A percentile compares a stretch with the other conserved stretches of the same genome.
Evolutionary conservation across 2,113 vertebrate genomes (phyloP).

Genomic region (Pimephales promelas): DNA sequence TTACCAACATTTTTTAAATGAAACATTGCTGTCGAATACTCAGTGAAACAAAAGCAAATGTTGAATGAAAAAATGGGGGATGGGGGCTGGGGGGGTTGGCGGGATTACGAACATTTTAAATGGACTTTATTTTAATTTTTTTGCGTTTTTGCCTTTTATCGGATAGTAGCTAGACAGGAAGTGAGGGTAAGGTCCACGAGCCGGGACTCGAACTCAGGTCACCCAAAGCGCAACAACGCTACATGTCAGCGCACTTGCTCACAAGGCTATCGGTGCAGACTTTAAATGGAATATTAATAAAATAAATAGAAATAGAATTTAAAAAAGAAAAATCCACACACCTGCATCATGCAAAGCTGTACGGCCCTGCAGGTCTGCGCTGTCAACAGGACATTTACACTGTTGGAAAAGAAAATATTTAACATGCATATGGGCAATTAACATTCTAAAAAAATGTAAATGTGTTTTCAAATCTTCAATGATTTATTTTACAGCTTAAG

Average conservation of each 20-base stretch:
- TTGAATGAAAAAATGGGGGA: not conserved
- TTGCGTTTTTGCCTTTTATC: no score
- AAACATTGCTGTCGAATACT: not conserved
- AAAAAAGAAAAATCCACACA: slow-evolving; percentile 53
- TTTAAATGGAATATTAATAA: not conserved
- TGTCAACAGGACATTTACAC: slow-evolving; percentile 84
- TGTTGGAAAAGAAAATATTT: slow-evolving; percentile 59
- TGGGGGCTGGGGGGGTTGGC: no score
- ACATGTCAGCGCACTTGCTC: no score
- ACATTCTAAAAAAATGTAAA: not conserved
- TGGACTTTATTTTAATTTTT: not conserved
- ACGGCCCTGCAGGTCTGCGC: slow-evolving; percentile 80
- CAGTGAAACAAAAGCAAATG: not conserved
- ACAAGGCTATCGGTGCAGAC: no score
- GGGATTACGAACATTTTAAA: not conserved
- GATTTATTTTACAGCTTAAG: not conserved
- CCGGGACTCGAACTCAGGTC: no score
- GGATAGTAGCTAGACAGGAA: no score
- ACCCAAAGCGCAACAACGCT: no score
- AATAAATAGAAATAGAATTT: not conserved
- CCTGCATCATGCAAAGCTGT: slow-evolving; percentile 87
- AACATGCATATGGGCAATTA: not conserved
- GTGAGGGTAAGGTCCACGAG: no score
- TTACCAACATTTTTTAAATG: not conserved
- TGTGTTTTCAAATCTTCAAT: not conserved